These are phyloP conservation scores for Melieria picta DNA, from an alignment of 2,888 invertebrate species.

Conservation along the genomic window DNA sequence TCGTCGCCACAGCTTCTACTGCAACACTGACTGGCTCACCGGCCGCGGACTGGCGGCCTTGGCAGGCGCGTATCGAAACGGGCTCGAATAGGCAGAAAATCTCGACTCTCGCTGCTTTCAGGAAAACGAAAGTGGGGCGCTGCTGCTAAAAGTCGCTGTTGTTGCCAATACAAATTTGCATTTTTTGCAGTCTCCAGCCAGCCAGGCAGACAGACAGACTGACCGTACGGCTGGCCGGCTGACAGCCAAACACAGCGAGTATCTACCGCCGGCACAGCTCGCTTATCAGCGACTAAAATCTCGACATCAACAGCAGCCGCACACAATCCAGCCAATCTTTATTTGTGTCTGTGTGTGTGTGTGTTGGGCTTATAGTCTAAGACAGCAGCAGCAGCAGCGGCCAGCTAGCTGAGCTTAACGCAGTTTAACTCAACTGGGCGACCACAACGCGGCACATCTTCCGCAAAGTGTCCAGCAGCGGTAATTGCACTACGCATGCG, in stretches of 20 bases:
- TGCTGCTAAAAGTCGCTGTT: background rate
- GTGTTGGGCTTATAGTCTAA: too few relatives aligned
- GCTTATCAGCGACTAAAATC: conserved; percentile 23
- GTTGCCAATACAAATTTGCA: background rate
- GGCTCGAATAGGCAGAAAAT: background rate
- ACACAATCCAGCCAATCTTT: too few relatives aligned
- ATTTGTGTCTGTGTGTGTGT: too few relatives aligned
- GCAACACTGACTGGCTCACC: background rate
- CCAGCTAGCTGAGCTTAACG: too few relatives aligned
- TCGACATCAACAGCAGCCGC: conserved; percentile 15
- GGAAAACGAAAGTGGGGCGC: too few relatives aligned
- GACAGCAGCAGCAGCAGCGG: background rate
- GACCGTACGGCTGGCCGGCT: too few relatives aligned
- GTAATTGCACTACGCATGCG: conserved; percentile 3
- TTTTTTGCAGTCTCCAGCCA: conserved; percentile 1
- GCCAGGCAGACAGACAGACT: background rate
- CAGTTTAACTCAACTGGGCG: too few relatives aligned
- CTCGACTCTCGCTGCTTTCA: background rate
- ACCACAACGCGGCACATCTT: too few relatives aligned
- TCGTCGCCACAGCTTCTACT: background rate
- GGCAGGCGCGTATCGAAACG: too few relatives aligned
- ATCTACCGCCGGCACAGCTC: conserved; percentile 8
- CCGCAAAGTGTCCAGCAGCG: conserved; percentile 7
- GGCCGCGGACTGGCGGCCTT: too few relatives aligned
- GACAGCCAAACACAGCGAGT: background rate